Percentiles rank a stretch among this genome's conserved stretches.
Evolutionary conservation across 2,113 vertebrate species (phyloP).

Genomic region (Megaptera novaeangliae): DNA sequence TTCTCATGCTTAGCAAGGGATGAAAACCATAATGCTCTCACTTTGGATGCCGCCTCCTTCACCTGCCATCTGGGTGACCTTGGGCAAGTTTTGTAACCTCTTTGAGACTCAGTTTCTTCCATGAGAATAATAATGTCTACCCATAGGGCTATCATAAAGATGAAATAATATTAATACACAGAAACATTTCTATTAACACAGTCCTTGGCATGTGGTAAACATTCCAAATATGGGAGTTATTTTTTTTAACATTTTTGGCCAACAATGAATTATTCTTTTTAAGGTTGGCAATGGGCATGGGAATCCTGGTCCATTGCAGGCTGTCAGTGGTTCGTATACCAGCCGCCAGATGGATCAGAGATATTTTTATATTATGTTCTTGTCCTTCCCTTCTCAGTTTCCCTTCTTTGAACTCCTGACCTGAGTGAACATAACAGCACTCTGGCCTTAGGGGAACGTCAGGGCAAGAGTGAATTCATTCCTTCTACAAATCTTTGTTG

Average conservation of each 20-base stretch:
- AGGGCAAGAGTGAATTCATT: neutral
- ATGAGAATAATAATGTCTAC: neutral
- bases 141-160: neutral
- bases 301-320: neutral
- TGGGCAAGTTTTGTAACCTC: neutral
- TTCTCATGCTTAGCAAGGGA: neutral
- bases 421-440: neutral
- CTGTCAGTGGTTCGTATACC: neutral
- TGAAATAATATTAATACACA: neutral
- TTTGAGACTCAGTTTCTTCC: neutral
- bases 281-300: neutral
- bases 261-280: neutral
- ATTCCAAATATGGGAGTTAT: neutral
- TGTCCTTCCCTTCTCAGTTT: neutral
- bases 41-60: neutral
- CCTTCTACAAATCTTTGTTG: neutral
- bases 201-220: neutral
- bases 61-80: neutral
- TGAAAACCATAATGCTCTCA: neutral
- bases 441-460: neutral
- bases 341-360: neutral
- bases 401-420: neutral
- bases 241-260: conserved; percentile 7
- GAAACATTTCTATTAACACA: neutral
- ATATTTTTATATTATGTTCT: neutral